Conservation (phyloP, 2,888 invertebrate species). For the Yponomeuta sedellus region DNA sequence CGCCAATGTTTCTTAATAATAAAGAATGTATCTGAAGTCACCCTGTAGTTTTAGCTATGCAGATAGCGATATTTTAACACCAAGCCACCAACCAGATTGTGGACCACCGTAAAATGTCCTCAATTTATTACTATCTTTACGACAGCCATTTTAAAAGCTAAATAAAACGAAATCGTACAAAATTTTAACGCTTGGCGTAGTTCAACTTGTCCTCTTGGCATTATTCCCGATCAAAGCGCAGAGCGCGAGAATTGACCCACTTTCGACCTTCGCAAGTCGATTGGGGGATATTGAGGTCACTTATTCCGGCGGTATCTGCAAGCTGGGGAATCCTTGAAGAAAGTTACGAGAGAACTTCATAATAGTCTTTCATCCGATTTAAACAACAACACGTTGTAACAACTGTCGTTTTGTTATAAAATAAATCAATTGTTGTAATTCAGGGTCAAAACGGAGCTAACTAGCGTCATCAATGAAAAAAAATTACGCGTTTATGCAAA, state of each 20-base stretch:
- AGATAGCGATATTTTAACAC: not conserved
- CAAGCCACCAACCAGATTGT: too few relatives aligned
- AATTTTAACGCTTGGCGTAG: not conserved
- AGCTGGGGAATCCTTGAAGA: not conserved
- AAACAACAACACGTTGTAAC: too few relatives aligned
- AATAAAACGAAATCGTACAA: not conserved
- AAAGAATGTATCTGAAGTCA: too few relatives aligned
- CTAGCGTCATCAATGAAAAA: too few relatives aligned
- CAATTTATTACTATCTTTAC: too few relatives aligned
- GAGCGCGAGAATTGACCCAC: constrained; percentile 15
- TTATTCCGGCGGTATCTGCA: not conserved
- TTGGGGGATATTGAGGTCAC: not conserved
- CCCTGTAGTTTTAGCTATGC: not conserved
- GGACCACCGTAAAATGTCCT: too few relatives aligned
- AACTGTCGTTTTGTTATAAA: too few relatives aligned
- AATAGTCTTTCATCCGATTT: too few relatives aligned
- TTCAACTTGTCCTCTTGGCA: constrained; percentile 30
- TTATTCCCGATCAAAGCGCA: constrained; percentile 19
- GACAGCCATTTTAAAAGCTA: too few relatives aligned
- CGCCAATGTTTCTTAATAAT: not conserved
- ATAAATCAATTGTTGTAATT: too few relatives aligned
- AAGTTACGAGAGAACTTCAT: not conserved
- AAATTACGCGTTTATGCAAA: too few relatives aligned
- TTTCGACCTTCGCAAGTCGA: constrained; percentile 16
- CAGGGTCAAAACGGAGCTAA: too few relatives aligned